These are phyloP conservation scores for Shargacucullia verbasci DNA, from an alignment of 2,888 invertebrate species.

Conservation along the genomic window DNA sequence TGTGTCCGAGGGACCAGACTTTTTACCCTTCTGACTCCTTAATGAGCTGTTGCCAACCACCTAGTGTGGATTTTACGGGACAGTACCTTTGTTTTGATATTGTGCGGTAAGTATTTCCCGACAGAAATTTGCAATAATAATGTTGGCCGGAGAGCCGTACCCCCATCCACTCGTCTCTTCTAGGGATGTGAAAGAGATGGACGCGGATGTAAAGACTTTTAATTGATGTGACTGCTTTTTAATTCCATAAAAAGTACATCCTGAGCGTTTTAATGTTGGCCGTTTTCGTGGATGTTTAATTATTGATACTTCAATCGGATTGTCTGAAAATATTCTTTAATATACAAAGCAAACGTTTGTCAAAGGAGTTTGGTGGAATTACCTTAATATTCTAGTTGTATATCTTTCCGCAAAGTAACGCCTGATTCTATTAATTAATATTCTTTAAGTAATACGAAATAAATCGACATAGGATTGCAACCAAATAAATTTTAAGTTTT, in stretches of 20 bases:
- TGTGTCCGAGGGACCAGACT: constrained; percentile 75
- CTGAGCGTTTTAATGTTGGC: not conserved
- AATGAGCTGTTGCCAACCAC: constrained; percentile 85
- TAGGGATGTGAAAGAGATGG: constrained; percentile 1
- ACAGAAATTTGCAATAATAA: constrained; percentile 68
- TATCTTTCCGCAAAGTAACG: too few relatives aligned
- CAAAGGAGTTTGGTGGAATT: too few relatives aligned
- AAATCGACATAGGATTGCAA: too few relatives aligned
- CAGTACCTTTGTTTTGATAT: constrained; percentile 78
- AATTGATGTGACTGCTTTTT: constrained; percentile 21
- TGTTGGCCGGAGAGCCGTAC: constrained; percentile 45
- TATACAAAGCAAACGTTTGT: too few relatives aligned
- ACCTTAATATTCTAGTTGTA: too few relatives aligned
- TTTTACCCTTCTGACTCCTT: constrained; percentile 87
- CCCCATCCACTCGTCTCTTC: constrained; percentile 29
- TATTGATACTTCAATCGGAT: too few relatives aligned
- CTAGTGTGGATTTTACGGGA: constrained; percentile 81
- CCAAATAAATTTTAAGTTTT: too few relatives aligned
- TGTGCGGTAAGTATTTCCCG: constrained; percentile 67
- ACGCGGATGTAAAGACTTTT: constrained; percentile 13
- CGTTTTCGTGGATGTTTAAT: too few relatives aligned
- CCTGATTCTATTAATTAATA: too few relatives aligned
- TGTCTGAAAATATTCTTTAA: too few relatives aligned
- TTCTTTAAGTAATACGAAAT: too few relatives aligned
- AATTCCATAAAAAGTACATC: constrained; percentile 4